Conservation (phyloP, 2,888 invertebrate species). For the Malacosoma neustria region DNA sequence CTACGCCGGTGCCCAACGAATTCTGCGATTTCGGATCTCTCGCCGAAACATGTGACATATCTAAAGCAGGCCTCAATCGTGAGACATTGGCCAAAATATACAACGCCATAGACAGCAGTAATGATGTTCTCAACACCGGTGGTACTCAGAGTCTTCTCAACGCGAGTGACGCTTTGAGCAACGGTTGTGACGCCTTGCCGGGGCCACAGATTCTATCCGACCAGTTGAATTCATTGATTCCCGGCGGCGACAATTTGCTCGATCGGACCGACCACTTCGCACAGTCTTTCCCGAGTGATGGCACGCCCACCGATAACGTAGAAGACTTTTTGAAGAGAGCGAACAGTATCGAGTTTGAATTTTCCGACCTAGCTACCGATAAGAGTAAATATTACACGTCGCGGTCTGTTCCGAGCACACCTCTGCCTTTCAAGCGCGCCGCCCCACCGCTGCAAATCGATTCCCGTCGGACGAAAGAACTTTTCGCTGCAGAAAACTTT, state of each 20-base stretch:
- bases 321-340: slow-evolving; percentile 61
- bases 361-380: slow-evolving; percentile 48
- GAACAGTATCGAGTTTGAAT: slow-evolving; percentile 60
- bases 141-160: slow-evolving; percentile 39
- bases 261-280: slow-evolving; percentile 44
- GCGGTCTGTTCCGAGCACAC: slow-evolving; percentile 81
- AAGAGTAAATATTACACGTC: slow-evolving; percentile 71
- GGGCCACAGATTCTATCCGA: slow-evolving; percentile 52
- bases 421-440: slow-evolving; percentile 69
- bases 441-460: slow-evolving; percentile 51
- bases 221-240: slow-evolving; percentile 53
- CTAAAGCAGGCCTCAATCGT: slow-evolving; percentile 65
- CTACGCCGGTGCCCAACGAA: slow-evolving; percentile 81
- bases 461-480: slow-evolving; percentile 47
- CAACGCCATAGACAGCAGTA: slow-evolving; percentile 75
- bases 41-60: slow-evolving; percentile 71
- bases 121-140: slow-evolving; percentile 50
- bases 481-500: slow-evolving; percentile 44
- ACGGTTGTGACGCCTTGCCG: slow-evolving; percentile 53
- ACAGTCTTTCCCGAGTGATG: slow-evolving; percentile 41
- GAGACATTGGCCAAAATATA: slow-evolving; percentile 80
- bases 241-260: slow-evolving; percentile 44
- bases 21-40: slow-evolving; percentile 81
- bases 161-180: slow-evolving; percentile 42
- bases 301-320: slow-evolving; percentile 40